phyloP scores from a whole-genome alignment of 1,140 invertebrate species.

The Drosophila burlai region DNA sequence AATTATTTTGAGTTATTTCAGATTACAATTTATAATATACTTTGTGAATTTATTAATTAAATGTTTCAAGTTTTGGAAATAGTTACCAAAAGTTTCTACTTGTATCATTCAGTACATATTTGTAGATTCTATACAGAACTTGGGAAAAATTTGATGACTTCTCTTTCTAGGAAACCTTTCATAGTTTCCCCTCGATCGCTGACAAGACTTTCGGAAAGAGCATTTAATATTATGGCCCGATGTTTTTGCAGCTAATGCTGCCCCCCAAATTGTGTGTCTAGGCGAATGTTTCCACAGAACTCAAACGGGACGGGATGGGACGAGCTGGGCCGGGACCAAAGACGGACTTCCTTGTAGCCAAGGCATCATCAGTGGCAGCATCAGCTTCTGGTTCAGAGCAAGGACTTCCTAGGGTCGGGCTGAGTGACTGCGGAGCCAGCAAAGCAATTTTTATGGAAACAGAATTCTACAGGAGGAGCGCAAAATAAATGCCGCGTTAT shows the following conservation, averaged over 20 bases:
- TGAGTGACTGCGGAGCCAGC: slow-evolving; percentile 60
- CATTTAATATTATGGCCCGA: slow-evolving; percentile 16
- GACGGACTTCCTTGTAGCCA: slow-evolving; percentile 27
- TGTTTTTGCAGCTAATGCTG: slow-evolving; percentile 37
- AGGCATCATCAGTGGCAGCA: slow-evolving; percentile 10
- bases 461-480: slow-evolving; percentile 65
- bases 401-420: slow-evolving; percentile 43
- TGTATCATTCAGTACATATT: background rate
- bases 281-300: slow-evolving; percentile 68
- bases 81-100: background rate
- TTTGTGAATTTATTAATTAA: too few species aligned
- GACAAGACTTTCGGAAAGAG: slow-evolving; percentile 5
- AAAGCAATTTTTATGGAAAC: slow-evolving; percentile 80
- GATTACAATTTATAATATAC: too few species aligned
- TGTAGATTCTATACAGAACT: background rate
- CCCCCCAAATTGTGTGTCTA: slow-evolving; percentile 38
- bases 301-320: slow-evolving; percentile 62
- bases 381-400: slow-evolving; percentile 35
- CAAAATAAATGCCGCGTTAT: slow-evolving; percentile 81
- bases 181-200: background rate
- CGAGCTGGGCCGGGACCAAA: slow-evolving; percentile 54
- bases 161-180: background rate
- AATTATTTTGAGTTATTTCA: too few species aligned
- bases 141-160: background rate
- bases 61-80: too few species aligned